Conservation (phyloP, 2,113 vertebrate species). For the Pavo muticus region DNA sequence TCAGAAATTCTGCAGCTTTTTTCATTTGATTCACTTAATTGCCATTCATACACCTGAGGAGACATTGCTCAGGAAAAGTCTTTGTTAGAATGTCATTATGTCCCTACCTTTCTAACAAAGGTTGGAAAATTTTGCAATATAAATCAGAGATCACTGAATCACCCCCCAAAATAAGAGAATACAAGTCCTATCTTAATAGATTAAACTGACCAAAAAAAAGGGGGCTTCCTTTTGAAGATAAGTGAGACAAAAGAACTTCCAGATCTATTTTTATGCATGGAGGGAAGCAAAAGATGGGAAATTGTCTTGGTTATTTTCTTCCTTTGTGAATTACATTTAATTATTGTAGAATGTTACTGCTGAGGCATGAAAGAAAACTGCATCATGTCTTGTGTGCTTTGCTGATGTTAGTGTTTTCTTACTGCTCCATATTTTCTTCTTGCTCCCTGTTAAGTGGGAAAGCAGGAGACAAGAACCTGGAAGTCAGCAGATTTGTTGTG, state of each 20-base stretch:
- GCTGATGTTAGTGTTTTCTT: not conserved
- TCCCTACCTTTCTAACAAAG: not conserved
- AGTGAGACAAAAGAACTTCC: not conserved
- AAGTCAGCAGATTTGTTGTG: not conserved
- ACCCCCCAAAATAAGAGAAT: not conserved
- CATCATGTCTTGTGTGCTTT: accelerated
- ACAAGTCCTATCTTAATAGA: not conserved
- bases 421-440: not conserved
- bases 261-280: not conserved
- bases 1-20: not conserved
- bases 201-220: not conserved
- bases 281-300: not conserved
- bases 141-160: not conserved
- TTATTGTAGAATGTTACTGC: not conserved
- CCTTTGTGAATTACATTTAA: not conserved
- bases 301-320: not conserved
- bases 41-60: not conserved
- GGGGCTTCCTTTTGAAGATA: not conserved
- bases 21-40: conserved; percentile 3
- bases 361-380: not conserved
- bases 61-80: not conserved
- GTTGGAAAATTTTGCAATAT: not conserved
- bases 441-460: not conserved
- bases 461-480: not conserved
- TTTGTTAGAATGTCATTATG: not conserved